Conservation (phyloP, 2,888 invertebrate genomes). For the Melieria omissa region DNA sequence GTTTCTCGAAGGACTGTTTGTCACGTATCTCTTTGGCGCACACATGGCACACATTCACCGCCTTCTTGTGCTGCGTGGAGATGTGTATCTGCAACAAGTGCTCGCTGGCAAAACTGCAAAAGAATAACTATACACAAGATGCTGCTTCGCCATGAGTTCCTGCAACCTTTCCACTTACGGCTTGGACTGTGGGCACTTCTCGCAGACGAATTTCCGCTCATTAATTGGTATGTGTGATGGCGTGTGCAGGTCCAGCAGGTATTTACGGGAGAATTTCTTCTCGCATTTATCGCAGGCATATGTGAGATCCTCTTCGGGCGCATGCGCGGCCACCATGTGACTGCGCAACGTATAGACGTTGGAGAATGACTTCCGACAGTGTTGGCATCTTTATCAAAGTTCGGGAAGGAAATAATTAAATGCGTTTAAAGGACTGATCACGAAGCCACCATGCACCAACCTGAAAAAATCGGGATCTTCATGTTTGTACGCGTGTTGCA, state of each 20-base stretch:
- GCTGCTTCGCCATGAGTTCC: no score
- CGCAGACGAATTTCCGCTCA: constrained; percentile 60
- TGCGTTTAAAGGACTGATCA: not conserved
- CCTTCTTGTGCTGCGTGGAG: constrained; percentile 60
- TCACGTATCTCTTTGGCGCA: constrained; percentile 65
- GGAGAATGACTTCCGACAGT: constrained; percentile 62
- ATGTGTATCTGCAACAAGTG: constrained; percentile 61
- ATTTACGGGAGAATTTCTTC: constrained; percentile 62
- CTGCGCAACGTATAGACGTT: constrained; percentile 61
- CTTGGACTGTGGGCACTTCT: constrained; percentile 61
- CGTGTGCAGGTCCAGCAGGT: constrained; percentile 60
- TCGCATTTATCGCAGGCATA: constrained; percentile 62
- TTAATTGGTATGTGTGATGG: constrained; percentile 61
- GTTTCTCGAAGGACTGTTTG: constrained; percentile 63
- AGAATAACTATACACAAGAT: constrained; percentile 16
- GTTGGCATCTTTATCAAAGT: constrained; percentile 54
- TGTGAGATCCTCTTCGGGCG: constrained; percentile 60
- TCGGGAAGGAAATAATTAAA: not conserved
- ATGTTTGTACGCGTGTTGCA: constrained; percentile 65
- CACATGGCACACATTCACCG: constrained; percentile 64
- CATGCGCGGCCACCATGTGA: constrained; percentile 61
- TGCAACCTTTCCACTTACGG: constrained; percentile 46
- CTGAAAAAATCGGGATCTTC: constrained; percentile 65
- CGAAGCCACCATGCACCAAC: constrained; percentile 43
- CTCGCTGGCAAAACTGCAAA: constrained; percentile 61